phyloP scores from a whole-genome alignment of 2,113 vertebrate species.

The Nibea coibor region DNA sequence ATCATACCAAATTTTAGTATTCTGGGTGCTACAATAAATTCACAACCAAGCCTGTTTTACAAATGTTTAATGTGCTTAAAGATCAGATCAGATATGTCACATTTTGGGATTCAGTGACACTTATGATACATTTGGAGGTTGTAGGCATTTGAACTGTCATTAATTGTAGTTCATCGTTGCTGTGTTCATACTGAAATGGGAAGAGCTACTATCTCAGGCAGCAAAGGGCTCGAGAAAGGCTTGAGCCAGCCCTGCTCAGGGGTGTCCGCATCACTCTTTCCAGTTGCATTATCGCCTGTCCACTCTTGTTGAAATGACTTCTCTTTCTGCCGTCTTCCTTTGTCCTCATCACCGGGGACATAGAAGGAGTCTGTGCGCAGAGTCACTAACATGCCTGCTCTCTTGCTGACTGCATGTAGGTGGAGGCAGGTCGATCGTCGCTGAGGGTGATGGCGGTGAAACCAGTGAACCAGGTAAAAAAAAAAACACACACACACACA shows the following conservation, averaged over 20 bases:
- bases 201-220: not conserved
- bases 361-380: not conserved
- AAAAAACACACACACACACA: not conserved
- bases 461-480: constrained; percentile 65
- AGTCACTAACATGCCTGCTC: constrained; percentile 36
- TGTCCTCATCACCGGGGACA: not conserved
- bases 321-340: not conserved
- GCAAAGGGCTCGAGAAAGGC: not conserved
- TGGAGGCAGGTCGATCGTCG: constrained; percentile 60
- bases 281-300: constrained; percentile 8
- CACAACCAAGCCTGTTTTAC: no score
- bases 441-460: constrained; percentile 54
- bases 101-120: no score
- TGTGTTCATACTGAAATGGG: not conserved
- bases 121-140: no score
- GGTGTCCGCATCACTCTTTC: not conserved
- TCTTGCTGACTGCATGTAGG: constrained; percentile 39
- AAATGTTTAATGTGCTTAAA: no score
- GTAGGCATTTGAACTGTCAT: not conserved
- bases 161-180: not conserved
- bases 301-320: not conserved
- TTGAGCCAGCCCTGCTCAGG: not conserved
- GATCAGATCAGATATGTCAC: no score
- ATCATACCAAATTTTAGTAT: no score
- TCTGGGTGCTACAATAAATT: no score